Percentiles rank a stretch among this genome's conserved stretches.
These are phyloP conservation scores for Dasyprocta punctata DNA, from an alignment of 2,113 vertebrate genomes.

Conservation along the genomic window DNA sequence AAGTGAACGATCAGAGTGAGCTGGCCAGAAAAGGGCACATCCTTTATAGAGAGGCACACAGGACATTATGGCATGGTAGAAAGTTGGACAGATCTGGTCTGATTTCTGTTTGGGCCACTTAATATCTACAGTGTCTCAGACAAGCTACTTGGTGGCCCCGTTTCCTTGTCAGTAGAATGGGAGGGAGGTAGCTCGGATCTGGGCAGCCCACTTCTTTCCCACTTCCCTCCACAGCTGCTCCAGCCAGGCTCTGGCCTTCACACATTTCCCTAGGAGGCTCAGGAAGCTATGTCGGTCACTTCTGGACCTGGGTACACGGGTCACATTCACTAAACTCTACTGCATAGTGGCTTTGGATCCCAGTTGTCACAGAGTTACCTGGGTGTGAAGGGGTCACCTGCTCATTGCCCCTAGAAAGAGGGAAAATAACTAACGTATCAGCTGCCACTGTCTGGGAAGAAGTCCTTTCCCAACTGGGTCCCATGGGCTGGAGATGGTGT, in stretches of 20 bases:
- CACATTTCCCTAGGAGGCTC: background rate
- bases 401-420: background rate
- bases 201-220: too few relatives aligned
- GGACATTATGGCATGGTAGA: background rate
- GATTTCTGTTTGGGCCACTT: background rate
- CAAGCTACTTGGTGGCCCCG: background rate
- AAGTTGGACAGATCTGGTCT: background rate
- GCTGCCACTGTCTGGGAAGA: background rate
- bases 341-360: background rate
- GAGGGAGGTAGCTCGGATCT: background rate
- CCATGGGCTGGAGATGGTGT: background rate
- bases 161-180: background rate
- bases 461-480: background rate
- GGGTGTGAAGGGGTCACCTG: background rate
- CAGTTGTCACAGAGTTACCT: background rate
- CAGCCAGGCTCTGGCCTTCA: background rate
- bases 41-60: background rate
- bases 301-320: background rate
- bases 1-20: too few relatives aligned
- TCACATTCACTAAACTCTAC: background rate
- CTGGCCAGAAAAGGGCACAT: too few relatives aligned
- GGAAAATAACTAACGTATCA: background rate
- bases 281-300: background rate
- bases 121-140: background rate
- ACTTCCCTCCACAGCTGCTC: background rate